These are phyloP conservation scores for Macaria notata DNA, from an alignment of 2,888 invertebrate genomes.

Conservation along the genomic window DNA sequence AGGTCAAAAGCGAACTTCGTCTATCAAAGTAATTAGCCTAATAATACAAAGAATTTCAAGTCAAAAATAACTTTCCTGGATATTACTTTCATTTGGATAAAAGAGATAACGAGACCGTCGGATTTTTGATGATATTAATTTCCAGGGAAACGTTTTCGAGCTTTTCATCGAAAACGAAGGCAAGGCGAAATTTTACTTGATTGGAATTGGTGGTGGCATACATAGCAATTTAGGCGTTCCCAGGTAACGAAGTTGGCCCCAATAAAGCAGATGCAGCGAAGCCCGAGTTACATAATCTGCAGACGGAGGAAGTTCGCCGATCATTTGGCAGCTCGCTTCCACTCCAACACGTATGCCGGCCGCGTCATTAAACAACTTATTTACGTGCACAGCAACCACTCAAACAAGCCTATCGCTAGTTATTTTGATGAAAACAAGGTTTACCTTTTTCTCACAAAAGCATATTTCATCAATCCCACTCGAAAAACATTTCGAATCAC, in stretches of 20 bases:
- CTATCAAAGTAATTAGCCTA: conserved; percentile 29
- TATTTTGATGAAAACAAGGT: too few relatives aligned
- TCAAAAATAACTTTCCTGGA: conserved; percentile 16
- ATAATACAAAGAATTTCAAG: conserved; percentile 31
- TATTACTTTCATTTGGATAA: conserved; percentile 9
- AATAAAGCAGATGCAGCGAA: conserved; percentile 47
- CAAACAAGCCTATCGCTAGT: too few relatives aligned
- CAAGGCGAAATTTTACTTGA: too few relatives aligned
- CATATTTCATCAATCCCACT: too few relatives aligned
- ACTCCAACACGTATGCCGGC: conserved; percentile 53
- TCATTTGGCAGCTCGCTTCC: conserved; percentile 49
- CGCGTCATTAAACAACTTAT: conserved; percentile 35
- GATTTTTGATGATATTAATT: neutral
- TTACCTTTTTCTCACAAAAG: too few relatives aligned
- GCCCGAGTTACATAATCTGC: conserved; percentile 57
- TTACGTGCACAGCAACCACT: too few relatives aligned
- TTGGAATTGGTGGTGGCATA: too few relatives aligned
- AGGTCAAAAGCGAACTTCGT: conserved; percentile 32
- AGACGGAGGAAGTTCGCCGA: conserved; percentile 54
- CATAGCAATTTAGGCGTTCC: conserved; percentile 3
- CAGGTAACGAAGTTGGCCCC: conserved; percentile 40
- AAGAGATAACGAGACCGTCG: neutral
- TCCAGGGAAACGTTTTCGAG: too few relatives aligned
- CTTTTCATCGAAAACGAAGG: too few relatives aligned
- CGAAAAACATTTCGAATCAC: too few relatives aligned